Percentiles rank a stretch among this genome's conserved stretches.
Conservation (phyloP, 2,888 invertebrate species). For the Dexiosoma caninum region DNA sequence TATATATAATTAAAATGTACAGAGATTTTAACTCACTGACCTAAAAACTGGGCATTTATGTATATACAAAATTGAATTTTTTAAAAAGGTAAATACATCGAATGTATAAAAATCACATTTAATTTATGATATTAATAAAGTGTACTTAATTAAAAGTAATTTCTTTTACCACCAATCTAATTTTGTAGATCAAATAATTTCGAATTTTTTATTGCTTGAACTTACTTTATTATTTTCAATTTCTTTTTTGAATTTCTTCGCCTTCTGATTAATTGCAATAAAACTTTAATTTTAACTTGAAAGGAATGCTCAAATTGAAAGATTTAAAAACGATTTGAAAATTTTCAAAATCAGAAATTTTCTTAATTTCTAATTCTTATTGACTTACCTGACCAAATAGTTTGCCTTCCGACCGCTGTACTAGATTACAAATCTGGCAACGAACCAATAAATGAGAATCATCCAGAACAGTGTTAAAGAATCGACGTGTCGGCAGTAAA, state of each 20-base stretch:
- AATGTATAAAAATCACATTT: slow-evolving; percentile 27
- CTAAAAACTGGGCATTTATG: slow-evolving; percentile 27
- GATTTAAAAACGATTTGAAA: no score
- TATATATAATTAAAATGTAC: not conserved
- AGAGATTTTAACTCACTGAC: slow-evolving; percentile 15
- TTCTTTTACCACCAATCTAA: not conserved
- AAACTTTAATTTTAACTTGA: no score
- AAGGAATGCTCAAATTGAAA: no score
- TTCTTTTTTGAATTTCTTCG: no score
- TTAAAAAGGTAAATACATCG: slow-evolving; percentile 38
- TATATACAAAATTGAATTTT: not conserved
- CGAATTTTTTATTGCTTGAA: no score
- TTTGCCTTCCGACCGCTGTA: slow-evolving; percentile 88
- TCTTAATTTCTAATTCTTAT: no score
- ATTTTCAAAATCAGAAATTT: not conserved
- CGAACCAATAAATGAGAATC: slow-evolving; percentile 95
- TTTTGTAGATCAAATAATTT: no score
- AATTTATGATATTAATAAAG: slow-evolving; percentile 50
- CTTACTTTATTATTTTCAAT: no score
- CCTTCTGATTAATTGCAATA: no score
- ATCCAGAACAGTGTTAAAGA: slow-evolving; percentile 97
- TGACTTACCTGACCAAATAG: slow-evolving; percentile 91
- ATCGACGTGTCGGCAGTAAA: slow-evolving; percentile 94
- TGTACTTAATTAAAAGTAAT: slow-evolving; percentile 49
- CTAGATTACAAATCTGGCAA: slow-evolving; percentile 88